Evolutionary conservation across 2,888 invertebrate genomes (phyloP).

Genomic region (Cyclophora albipunctata): DNA sequence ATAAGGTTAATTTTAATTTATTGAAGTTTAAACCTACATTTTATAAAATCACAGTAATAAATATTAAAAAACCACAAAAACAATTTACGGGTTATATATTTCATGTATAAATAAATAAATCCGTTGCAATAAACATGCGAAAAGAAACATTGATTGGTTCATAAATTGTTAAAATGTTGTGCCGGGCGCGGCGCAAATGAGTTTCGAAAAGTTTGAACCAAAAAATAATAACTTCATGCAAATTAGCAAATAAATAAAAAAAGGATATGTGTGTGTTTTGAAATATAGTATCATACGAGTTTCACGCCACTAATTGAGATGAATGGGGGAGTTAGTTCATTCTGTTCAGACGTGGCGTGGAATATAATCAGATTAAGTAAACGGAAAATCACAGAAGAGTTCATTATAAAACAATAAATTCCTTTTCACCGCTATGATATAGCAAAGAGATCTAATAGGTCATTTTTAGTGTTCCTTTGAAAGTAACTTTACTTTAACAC

Average conservation of each 20-base stretch:
- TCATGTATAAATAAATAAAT: slow-evolving; percentile 60
- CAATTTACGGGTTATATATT: slow-evolving; percentile 54
- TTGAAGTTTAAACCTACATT: too few species aligned
- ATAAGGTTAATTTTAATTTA: too few species aligned
- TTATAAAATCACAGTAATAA: slow-evolving; percentile 29
- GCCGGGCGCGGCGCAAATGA: slow-evolving; percentile 34
- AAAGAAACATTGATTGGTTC: slow-evolving; percentile 65
- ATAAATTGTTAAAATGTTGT: slow-evolving; percentile 62
- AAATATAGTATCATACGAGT: slow-evolving; percentile 30
- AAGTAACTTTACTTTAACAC: too few species aligned
- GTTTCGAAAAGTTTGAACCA: slow-evolving; percentile 41
- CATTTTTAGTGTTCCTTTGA: too few species aligned
- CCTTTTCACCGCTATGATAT: too few species aligned
- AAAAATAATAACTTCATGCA: slow-evolving; percentile 48
- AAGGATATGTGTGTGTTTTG: slow-evolving; percentile 24
- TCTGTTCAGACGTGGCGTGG: too few species aligned
- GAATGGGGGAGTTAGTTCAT: slow-evolving; percentile 30
- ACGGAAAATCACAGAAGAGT: too few species aligned
- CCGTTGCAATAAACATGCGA: slow-evolving; percentile 53
- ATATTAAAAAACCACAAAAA: slow-evolving; percentile 64
- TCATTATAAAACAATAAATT: too few species aligned
- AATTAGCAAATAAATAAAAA: slow-evolving; percentile 55
- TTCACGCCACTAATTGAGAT: slow-evolving; percentile 45
- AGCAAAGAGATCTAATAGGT: too few species aligned
- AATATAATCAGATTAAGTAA: too few species aligned